Percentiles rank a stretch among this genome's conserved stretches.
These are phyloP conservation scores for Monomorium pharaonis DNA, from an alignment of 1,140 invertebrate genomes.

Conservation along the genomic window DNA sequence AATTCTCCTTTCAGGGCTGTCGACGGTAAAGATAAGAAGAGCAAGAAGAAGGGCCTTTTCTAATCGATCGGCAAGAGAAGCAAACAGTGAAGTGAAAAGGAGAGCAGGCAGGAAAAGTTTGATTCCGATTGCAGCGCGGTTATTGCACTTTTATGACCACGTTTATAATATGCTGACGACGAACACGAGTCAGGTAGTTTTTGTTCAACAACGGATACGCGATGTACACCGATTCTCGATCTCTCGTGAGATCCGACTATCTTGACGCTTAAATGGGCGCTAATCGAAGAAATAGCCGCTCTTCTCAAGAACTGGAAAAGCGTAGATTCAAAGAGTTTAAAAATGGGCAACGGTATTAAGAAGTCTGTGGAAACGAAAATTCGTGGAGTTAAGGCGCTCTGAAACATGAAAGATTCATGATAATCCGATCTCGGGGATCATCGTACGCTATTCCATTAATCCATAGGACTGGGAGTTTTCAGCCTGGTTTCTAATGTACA, in stretches of 20 bases:
- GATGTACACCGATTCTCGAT: neutral
- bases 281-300: neutral
- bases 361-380: neutral
- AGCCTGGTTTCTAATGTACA: neutral
- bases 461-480: neutral
- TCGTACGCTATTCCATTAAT: neutral
- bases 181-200: constrained; percentile 19
- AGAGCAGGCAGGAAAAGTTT: neutral
- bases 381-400: neutral
- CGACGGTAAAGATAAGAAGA: constrained; percentile 87
- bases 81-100: neutral
- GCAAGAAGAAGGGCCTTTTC: constrained; percentile 87
- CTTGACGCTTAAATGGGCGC: neutral
- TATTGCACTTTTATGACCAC: neutral
- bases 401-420: neutral
- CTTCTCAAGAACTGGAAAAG: neutral
- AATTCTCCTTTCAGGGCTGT: constrained; percentile 85
- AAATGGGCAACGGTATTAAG: neutral
- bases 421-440: neutral
- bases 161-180: neutral
- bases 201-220: neutral
- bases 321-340: neutral
- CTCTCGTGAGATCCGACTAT: neutral
- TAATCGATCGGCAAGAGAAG: constrained; percentile 74
- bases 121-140: neutral